A percentile compares a stretch with the other conserved stretches of the same genome.
Evolutionary conservation across 2,888 invertebrate genomes (phyloP).

Genomic region (Nymphalis polychloros): DNA sequence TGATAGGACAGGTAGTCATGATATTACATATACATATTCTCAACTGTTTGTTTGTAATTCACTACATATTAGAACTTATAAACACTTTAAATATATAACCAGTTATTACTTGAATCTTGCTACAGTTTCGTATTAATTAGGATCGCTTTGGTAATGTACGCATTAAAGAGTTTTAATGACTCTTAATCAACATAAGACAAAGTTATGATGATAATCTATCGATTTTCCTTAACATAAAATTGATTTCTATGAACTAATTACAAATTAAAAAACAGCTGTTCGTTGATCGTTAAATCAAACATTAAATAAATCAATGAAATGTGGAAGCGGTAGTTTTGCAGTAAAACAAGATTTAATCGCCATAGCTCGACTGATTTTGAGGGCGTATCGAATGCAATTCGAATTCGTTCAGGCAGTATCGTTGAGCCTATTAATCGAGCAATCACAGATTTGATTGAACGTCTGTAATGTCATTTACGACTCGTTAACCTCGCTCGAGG

Average conservation of each 20-base stretch:
- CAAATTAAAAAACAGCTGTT: slow-evolving; percentile 30
- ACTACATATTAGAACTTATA: too few species aligned
- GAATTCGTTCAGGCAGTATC: slow-evolving; percentile 48
- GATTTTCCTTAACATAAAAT: slow-evolving; percentile 18
- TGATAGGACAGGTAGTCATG: too few species aligned
- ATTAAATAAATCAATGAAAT: slow-evolving; percentile 38
- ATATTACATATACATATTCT: too few species aligned
- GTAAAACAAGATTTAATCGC: slow-evolving; percentile 47
- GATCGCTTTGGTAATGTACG: not conserved
- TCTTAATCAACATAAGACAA: slow-evolving; percentile 15
- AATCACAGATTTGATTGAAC: slow-evolving; percentile 68
- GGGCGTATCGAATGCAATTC: slow-evolving; percentile 41
- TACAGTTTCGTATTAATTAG: not conserved
- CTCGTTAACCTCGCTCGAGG: slow-evolving; percentile 68
- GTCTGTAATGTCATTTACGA: slow-evolving; percentile 65
- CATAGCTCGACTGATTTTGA: slow-evolving; percentile 43
- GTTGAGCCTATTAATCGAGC: slow-evolving; percentile 53
- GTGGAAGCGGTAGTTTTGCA: slow-evolving; percentile 40
- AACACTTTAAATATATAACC: not conserved
- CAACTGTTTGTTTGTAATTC: too few species aligned
- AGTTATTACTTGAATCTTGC: not conserved
- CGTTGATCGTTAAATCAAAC: slow-evolving; percentile 35
- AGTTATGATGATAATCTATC: slow-evolving; percentile 10
- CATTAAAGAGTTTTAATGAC: not conserved
- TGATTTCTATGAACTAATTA: slow-evolving; percentile 31